Evolutionary conservation across 2,888 invertebrate genomes (phyloP), one percentile per base, ranked within the genome.

Genomic region (Chrysodeixis includens): DNA sequence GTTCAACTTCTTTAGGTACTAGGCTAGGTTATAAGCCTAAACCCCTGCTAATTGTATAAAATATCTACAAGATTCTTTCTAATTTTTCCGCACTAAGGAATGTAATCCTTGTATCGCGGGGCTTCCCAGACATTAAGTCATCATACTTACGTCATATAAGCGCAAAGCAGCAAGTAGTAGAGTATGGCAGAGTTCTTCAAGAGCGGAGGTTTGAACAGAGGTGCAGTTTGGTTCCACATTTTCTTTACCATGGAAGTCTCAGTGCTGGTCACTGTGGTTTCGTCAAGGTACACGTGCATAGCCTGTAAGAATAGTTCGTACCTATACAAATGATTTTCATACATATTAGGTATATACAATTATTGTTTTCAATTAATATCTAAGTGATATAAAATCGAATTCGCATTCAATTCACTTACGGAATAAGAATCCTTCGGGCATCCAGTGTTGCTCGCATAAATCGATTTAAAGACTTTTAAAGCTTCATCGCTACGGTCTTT

Each of bases 401-500:
- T 26, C 26, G 6, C 0, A 26, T 20, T 20, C 6, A 44, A 30
- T 2, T 16, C 18, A 73, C 89, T 89, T 71, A 92, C 93, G 10
- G 84, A 79, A 82, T 82, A 93, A 1, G 55, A 60, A 0, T 82
- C 74, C 20, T 76, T 81, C 1, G 70, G 71, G 8, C 20, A 71
- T n/a, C 88, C 88, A 18, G 76, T 87, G 66, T 93, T 93, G 68
- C 69, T 76, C 2, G 68, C 71, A 60, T 86, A 87, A 12, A 94
- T 94, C 8, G 60, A 64, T 35, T 74, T 85, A 44, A 94, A 73
- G 5, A 89, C 85, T 0, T 83, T 70, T 32, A 97, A 76, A 0
- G 97, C 96, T 58, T 96, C 95, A 0, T 95, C 91, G 0, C 95
- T 88, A 64, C 93, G 91, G 0, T 96, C 96, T 75, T 96, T 96